Conservation (phyloP, 2,113 vertebrate species). For the zebrafish (Danio rerio) region DNA sequence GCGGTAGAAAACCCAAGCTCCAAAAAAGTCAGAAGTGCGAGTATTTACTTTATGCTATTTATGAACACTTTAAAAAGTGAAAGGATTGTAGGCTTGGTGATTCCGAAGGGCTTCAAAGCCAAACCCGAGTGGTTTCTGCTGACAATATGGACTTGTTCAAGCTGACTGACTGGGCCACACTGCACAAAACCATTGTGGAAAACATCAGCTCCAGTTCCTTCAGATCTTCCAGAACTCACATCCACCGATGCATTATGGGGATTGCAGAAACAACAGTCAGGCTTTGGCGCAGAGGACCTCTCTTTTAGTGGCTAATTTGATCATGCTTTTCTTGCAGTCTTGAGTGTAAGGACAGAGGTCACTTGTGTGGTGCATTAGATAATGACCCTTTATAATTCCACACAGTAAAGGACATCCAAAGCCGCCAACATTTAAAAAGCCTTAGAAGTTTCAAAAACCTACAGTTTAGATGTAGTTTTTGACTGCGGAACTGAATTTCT, state of each 20-base stretch:
- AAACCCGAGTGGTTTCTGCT: conserved; percentile 29
- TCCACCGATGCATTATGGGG: not conserved
- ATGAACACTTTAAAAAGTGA: conserved; percentile 24
- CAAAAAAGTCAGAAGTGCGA: conserved; percentile 29
- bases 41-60: conserved; percentile 53
- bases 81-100: not conserved
- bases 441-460: conserved; percentile 10
- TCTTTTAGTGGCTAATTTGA: not conserved
- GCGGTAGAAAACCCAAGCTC: not conserved
- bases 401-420: conserved; percentile 34
- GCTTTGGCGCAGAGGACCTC: not conserved
- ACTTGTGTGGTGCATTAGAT: conserved; percentile 8
- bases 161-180: not conserved
- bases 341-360: conserved; percentile 35
- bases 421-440: not conserved
- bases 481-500: not conserved
- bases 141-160: conserved; percentile 33
- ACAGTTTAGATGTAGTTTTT: not conserved
- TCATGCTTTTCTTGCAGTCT: conserved; percentile 15
- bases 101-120: conserved; percentile 5
- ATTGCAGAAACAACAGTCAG: not conserved
- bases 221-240: not conserved
- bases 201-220: not conserved
- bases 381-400: conserved; percentile 37
- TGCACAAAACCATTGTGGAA: not conserved